Percentiles rank a stretch among this genome's conserved stretches.
Evolutionary conservation across 1,140 invertebrate species (phyloP).

Genomic region (Cydia pomonella): DNA sequence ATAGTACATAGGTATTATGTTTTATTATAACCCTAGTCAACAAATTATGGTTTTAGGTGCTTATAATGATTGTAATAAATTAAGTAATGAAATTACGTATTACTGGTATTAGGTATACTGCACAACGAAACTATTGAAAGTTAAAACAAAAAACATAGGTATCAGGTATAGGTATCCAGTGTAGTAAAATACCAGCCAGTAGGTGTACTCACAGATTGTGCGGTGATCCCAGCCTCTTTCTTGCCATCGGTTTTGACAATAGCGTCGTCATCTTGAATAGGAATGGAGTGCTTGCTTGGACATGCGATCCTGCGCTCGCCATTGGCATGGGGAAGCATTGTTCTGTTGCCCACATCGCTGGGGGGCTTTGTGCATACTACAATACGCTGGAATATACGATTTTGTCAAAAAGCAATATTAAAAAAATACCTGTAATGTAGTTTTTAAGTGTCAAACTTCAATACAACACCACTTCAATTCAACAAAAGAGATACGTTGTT

Average conservation of each 20-base stretch:
- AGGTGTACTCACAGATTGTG: conserved; percentile 44
- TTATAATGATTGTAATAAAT: no score
- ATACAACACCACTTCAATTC: no score
- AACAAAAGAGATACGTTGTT: no score
- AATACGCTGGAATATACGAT: conserved; percentile 51
- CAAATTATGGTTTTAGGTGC: no score
- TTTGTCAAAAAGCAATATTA: background rate
- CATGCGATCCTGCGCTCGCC: conserved; percentile 50
- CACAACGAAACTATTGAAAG: no score
- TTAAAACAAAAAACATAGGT: no score
- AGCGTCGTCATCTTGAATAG: conserved; percentile 46
- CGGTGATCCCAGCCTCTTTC: conserved; percentile 38
- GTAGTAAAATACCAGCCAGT: background rate
- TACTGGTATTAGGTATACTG: no score
- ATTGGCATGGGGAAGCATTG: conserved; percentile 36
- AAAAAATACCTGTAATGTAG: background rate
- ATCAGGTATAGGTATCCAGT: no score
- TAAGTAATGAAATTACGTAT: no score
- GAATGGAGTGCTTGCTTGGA: conserved; percentile 52
- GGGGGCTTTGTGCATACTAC: conserved; percentile 55
- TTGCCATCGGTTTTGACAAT: conserved; percentile 39
- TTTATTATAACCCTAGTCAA: no score
- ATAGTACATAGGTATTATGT: no score
- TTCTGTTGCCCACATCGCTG: conserved; percentile 44
- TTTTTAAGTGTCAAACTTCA: no score